phyloP scores from a whole-genome alignment of 2,888 invertebrate species.

The Trileptium ribeirensis region DNA sequence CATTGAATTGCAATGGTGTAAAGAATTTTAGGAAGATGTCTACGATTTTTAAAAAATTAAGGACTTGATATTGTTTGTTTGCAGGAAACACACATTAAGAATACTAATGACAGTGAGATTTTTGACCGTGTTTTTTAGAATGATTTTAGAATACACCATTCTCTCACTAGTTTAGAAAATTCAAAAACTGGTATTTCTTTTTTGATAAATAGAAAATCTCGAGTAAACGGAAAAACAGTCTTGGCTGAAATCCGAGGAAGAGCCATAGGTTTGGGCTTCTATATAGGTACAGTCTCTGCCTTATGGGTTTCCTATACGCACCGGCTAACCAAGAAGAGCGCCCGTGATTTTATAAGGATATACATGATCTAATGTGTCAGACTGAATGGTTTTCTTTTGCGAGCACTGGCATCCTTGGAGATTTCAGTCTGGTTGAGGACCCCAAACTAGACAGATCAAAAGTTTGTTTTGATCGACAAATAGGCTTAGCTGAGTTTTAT shows the following conservation, averaged over 20 bases:
- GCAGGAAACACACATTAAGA: not conserved
- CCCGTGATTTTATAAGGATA: not conserved
- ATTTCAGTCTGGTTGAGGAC: not conserved
- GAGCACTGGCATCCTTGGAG: not conserved
- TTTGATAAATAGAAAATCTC: not conserved
- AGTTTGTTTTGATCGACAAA: not conserved
- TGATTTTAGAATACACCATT: not conserved
- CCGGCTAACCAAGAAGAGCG: not conserved
- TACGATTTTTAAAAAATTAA: not conserved
- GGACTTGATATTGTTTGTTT: not conserved
- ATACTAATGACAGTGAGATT: not conserved
- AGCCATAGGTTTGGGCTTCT: not conserved
- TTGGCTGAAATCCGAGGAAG: not conserved
- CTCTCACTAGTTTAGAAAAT: not conserved
- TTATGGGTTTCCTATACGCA: not conserved
- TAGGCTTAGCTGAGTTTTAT: not conserved
- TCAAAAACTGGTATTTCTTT: not conserved
- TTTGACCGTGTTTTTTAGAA: not conserved
- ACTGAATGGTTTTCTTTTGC: not conserved
- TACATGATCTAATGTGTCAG: not conserved
- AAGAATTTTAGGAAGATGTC: not conserved
- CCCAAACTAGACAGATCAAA: not conserved
- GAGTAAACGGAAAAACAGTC: not conserved
- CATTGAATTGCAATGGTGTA: not conserved
- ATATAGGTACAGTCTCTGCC: not conserved